A percentile compares a stretch with the other conserved stretches of the same genome.
Evolutionary conservation across 2,113 vertebrate genomes (phyloP).

Genomic region (Climacteris rufus): DNA sequence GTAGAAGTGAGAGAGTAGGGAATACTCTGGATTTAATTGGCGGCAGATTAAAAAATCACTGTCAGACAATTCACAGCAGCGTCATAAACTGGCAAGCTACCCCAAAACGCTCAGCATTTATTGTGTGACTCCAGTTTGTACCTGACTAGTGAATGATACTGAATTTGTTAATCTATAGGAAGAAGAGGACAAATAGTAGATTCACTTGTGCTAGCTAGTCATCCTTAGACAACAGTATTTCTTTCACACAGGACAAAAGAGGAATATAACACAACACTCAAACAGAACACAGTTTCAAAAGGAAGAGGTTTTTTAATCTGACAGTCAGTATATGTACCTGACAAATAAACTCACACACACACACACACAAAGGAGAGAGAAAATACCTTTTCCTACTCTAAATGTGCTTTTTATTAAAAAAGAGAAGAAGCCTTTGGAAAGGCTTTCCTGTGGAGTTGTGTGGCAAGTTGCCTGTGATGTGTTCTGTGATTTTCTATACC

Average conservation of each 20-base stretch:
- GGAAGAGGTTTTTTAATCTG: neutral
- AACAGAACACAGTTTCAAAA: neutral
- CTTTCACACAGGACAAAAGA: neutral
- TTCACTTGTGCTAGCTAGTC: neutral
- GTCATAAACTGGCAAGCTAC: neutral
- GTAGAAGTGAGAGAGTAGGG: neutral
- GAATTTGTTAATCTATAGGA: neutral
- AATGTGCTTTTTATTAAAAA: neutral
- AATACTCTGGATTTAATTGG: neutral
- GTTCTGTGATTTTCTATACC: neutral
- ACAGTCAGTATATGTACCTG: neutral
- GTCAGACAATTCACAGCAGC: neutral
- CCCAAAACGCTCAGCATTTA: neutral
- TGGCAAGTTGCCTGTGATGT: neutral
- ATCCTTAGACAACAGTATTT: neutral
- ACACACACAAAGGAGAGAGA: neutral
- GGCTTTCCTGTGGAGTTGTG: neutral
- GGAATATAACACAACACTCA: neutral
- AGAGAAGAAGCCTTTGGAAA: neutral
- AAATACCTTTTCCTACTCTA: neutral
- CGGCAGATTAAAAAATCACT: neutral
- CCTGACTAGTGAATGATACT: neutral
- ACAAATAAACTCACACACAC: neutral
- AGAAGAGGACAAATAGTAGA: neutral
- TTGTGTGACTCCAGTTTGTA: neutral